phyloP scores from a whole-genome alignment of 2,113 vertebrate species.

The Tragelaphus buxtoni region DNA sequence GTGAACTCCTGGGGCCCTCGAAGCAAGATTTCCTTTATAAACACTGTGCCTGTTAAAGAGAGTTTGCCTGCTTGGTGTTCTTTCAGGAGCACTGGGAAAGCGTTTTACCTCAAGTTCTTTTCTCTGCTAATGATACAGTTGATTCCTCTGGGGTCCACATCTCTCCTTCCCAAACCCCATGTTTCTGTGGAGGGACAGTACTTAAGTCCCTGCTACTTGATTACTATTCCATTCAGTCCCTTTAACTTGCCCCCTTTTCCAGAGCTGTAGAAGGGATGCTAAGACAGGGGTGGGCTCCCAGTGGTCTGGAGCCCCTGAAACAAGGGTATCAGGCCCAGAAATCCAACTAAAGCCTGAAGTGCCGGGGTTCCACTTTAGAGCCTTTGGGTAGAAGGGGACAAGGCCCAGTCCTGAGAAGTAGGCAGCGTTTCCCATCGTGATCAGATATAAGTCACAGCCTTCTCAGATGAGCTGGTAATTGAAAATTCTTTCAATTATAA shows the following conservation, averaged over 20 bases:
- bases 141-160: not conserved
- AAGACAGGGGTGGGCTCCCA: not conserved
- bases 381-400: not conserved
- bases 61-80: not conserved
- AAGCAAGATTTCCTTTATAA: not conserved
- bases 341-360: not conserved
- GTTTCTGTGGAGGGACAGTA: not conserved
- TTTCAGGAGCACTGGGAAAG: not conserved
- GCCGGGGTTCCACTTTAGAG: not conserved
- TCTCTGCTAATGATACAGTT: not conserved
- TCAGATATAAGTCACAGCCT: not conserved
- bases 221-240: not conserved
- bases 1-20: not conserved
- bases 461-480: not conserved
- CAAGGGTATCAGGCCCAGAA: not conserved
- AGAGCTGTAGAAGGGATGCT: not conserved
- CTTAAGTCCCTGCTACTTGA: not conserved
- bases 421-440: not conserved
- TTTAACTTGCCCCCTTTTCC: not conserved
- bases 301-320: not conserved
- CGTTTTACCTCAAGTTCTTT: not conserved
- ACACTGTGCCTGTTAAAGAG: not conserved
- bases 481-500: not conserved
- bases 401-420: accelerated
- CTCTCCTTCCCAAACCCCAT: not conserved